Evolutionary conservation across 2,888 invertebrate genomes (phyloP).

Genomic region (Listrodromus nycthemerus): DNA sequence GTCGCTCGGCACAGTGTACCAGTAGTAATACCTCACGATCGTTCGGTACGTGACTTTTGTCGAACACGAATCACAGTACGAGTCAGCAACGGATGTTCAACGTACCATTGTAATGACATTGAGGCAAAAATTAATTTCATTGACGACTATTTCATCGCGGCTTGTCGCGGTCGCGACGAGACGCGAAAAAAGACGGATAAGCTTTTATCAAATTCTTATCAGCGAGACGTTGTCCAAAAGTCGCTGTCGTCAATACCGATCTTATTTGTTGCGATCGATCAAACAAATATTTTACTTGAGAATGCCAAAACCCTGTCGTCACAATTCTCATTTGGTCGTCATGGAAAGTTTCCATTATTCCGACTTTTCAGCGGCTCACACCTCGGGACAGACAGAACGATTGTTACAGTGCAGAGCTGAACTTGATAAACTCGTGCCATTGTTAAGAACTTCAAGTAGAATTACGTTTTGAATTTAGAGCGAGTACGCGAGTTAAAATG

Average conservation of each 20-base stretch:
- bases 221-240: not conserved
- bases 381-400: too few species aligned
- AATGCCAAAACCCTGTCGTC: not conserved
- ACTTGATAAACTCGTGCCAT: too few species aligned
- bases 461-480: too few species aligned
- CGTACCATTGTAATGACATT: not conserved
- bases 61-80: constrained; percentile 1
- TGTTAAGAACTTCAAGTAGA: too few species aligned
- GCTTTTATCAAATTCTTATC: not conserved
- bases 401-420: too few species aligned
- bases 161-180: not conserved
- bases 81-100: not conserved
- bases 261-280: not conserved
- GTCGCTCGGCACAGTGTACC: not conserved
- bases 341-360: too few species aligned
- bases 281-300: constrained; percentile 14
- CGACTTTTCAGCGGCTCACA: too few species aligned
- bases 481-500: too few species aligned
- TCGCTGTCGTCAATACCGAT: not conserved
- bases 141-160: not conserved
- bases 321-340: not conserved
- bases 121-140: constrained; percentile 4
- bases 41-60: constrained; percentile 41
- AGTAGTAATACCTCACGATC: constrained; percentile 33
- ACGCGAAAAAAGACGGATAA: not conserved